phyloP scores from a whole-genome alignment of 2,113 vertebrate genomes.

The Natator depressus region DNA sequence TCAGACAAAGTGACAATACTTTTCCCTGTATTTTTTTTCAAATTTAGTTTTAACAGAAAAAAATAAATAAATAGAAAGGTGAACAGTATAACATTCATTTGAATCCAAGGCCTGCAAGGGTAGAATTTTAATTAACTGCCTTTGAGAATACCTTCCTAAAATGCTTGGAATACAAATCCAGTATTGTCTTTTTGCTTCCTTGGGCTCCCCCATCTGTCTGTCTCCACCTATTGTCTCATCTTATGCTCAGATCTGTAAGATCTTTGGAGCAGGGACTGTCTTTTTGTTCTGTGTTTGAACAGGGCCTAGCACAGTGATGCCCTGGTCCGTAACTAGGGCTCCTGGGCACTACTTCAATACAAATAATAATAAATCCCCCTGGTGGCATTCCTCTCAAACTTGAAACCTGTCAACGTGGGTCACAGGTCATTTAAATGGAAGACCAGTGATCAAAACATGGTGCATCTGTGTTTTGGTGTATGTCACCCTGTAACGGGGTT shows the following conservation, averaged over 20 bases:
- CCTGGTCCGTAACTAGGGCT: neutral
- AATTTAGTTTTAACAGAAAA: neutral
- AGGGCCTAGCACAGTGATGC: neutral
- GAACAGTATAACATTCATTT: neutral
- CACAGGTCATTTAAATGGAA: neutral
- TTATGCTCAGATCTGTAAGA: neutral
- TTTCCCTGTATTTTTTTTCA: neutral
- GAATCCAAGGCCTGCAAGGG: neutral
- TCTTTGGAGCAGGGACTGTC: neutral
- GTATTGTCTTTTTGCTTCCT: neutral
- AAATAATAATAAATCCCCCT: neutral
- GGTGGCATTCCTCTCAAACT: neutral
- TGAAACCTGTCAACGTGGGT: neutral
- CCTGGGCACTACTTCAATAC: neutral
- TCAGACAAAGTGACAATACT: neutral
- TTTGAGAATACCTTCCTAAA: fast-evolving
- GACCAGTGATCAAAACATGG: fast-evolving
- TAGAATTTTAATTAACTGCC: slow-evolving; percentile 10
- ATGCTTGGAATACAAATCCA: neutral
- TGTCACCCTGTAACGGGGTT: neutral
- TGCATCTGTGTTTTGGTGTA: neutral
- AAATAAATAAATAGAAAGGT: neutral
- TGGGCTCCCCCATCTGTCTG: fast-evolving
- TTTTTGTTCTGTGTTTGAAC: neutral
- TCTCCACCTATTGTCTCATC: fast-evolving